A percentile compares a stretch with the other conserved stretches of the same genome.
Conservation (phyloP, 2,888 invertebrate genomes). For the Odontothrips loti region DNA sequence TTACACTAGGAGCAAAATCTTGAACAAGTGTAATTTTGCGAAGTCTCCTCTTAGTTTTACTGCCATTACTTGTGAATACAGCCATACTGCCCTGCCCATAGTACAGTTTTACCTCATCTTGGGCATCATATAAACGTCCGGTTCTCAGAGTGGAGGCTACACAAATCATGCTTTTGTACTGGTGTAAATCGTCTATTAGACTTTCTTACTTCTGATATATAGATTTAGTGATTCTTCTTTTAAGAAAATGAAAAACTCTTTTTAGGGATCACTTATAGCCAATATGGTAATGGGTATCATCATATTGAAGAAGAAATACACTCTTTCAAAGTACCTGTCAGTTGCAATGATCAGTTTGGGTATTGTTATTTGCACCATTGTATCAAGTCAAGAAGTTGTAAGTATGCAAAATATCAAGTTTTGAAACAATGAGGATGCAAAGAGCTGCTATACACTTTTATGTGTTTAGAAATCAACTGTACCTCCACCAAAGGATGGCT, state of each 20-base stretch:
- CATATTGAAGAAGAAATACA: slow-evolving; percentile 78
- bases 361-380: slow-evolving; percentile 84
- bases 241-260: slow-evolving; percentile 25
- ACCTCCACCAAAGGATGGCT: slow-evolving; percentile 37
- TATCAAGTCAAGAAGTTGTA: slow-evolving; percentile 68
- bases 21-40: too few species aligned
- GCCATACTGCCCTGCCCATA: too few species aligned
- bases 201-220: too few species aligned
- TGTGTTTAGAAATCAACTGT: slow-evolving; percentile 38
- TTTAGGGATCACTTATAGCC: slow-evolving; percentile 89
- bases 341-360: slow-evolving; percentile 91
- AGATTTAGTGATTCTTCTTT: too few species aligned
- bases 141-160: too few species aligned
- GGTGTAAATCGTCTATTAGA: too few species aligned
- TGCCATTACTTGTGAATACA: too few species aligned
- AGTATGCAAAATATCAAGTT: slow-evolving; percentile 27
- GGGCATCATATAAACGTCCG: too few species aligned
- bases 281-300: slow-evolving; percentile 94
- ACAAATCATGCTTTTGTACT: too few species aligned
- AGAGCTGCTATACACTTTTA: slow-evolving; percentile 33
- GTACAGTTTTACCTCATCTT: too few species aligned
- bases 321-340: slow-evolving; percentile 79
- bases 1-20: not conserved
- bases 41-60: too few species aligned
- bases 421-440: too few species aligned